These are phyloP conservation scores for Oceanites oceanicus DNA, from an alignment of 2,113 vertebrate species.

Conservation along the genomic window DNA sequence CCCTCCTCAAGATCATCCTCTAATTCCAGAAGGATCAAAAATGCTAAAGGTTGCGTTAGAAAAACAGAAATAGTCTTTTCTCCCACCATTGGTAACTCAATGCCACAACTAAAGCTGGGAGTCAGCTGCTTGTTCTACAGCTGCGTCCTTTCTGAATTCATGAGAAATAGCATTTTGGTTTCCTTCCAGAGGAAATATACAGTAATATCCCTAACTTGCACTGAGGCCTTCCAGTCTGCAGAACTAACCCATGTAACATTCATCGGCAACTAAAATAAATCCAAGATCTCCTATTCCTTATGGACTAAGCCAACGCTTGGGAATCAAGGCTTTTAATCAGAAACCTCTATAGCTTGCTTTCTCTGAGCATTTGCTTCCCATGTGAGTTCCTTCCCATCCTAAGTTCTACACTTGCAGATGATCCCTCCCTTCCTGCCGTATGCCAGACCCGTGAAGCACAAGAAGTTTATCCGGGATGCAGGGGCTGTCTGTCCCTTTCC, in stretches of 20 bases:
- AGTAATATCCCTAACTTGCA: conserved; percentile 8
- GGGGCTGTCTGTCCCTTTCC: background rate
- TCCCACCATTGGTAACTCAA: conserved; percentile 45
- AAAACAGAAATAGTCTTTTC: conserved; percentile 60
- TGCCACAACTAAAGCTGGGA: conserved; percentile 13
- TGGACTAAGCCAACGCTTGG: background rate
- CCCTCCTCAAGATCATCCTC: conserved; percentile 40
- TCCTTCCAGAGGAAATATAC: conserved; percentile 64
- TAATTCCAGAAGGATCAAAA: conserved; percentile 63
- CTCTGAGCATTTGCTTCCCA: background rate
- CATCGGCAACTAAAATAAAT: background rate
- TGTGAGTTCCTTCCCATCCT: background rate
- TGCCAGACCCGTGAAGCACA: background rate
- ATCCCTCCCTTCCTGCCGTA: background rate
- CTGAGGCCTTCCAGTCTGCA: conserved; percentile 10
- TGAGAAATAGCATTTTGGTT: conserved; percentile 61
- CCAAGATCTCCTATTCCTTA: background rate
- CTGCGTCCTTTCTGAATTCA: conserved; percentile 44
- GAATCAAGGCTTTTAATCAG: background rate
- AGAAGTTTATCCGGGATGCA: background rate
- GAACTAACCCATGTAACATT: background rate
- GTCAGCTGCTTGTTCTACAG: conserved; percentile 53
- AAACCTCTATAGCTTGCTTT: background rate
- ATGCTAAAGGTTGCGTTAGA: conserved; percentile 61
- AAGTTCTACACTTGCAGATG: background rate